A percentile compares a stretch with the other conserved stretches of the same genome.
Conservation (phyloP, 2,113 vertebrate species). For the Embiotoca jacksoni region DNA sequence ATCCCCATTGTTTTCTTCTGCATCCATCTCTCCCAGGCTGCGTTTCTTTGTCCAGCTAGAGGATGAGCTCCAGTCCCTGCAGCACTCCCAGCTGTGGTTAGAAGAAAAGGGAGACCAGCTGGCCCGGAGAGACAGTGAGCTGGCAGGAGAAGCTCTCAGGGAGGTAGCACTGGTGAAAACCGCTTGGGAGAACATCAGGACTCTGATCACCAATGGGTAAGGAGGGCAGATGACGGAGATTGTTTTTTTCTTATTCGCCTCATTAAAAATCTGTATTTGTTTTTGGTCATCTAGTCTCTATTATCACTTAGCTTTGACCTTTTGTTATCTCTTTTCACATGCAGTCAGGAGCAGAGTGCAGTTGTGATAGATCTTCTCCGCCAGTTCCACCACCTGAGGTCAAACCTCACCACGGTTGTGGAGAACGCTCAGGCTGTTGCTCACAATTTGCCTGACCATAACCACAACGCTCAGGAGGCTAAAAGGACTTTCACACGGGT, state of each 20-base stretch:
- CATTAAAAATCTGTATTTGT: slow-evolving; percentile 9
- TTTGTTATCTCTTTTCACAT: slow-evolving; percentile 26
- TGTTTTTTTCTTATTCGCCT: not conserved
- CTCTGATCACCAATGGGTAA: slow-evolving; percentile 90
- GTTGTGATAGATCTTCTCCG: slow-evolving; percentile 88
- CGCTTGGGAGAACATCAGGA: slow-evolving; percentile 89
- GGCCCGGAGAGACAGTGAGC: slow-evolving; percentile 88
- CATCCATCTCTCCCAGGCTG: slow-evolving; percentile 85
- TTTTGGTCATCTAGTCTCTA: not conserved
- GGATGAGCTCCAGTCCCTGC: slow-evolving; percentile 92
- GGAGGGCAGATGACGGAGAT: slow-evolving; percentile 17
- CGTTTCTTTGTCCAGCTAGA: slow-evolving; percentile 93
- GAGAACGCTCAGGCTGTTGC: slow-evolving; percentile 86
- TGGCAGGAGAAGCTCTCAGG: slow-evolving; percentile 86
- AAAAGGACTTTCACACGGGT: slow-evolving; percentile 89
- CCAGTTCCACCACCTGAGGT: slow-evolving; percentile 89
- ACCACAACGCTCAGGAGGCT: slow-evolving; percentile 89
- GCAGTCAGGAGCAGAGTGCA: slow-evolving; percentile 90
- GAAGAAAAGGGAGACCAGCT: slow-evolving; percentile 93
- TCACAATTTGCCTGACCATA: slow-evolving; percentile 84
- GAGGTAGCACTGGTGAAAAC: slow-evolving; percentile 87
- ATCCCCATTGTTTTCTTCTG: slow-evolving; percentile 68
- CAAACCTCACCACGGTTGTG: slow-evolving; percentile 82
- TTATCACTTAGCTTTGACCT: not conserved
- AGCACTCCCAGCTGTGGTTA: slow-evolving; percentile 94